Evolutionary conservation across 2,888 invertebrate genomes (phyloP).

Genomic region (Drosophila prostipennis): DNA sequence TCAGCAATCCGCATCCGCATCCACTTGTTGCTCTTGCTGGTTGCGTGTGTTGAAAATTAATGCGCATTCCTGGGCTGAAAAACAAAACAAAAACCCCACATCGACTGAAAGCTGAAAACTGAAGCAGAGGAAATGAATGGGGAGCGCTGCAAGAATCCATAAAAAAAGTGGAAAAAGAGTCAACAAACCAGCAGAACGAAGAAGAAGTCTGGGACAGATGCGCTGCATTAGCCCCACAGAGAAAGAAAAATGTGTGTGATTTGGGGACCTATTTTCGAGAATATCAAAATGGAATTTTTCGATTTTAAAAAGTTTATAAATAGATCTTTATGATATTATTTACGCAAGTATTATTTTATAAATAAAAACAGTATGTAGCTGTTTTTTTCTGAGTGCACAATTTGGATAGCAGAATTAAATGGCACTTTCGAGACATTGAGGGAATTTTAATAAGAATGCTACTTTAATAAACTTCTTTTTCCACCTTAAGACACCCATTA

Average conservation of each 20-base stretch:
- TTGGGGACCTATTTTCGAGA: not conserved
- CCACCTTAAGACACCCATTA: not conserved
- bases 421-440: not conserved
- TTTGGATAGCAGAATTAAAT: too few species aligned
- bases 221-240: conserved; percentile 3
- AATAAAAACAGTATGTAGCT: too few species aligned
- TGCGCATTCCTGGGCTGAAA: conserved; percentile 72
- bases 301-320: too few species aligned
- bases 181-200: conserved; percentile 1
- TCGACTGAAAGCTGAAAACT: conserved; percentile 2
- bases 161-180: conserved; percentile 13
- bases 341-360: too few species aligned
- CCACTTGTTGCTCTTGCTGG: conserved; percentile 32
- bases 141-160: conserved; percentile 53
- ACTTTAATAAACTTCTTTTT: not conserved
- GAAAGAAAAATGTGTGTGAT: not conserved
- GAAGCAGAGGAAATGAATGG: conserved; percentile 65
- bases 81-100: not conserved
- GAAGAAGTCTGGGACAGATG: conserved; percentile 11
- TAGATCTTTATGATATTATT: too few species aligned
- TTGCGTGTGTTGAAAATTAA: conserved; percentile 77
- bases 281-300: too few species aligned
- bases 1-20: conserved; percentile 6
- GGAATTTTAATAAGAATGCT: not conserved
- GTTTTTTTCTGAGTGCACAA: too few species aligned